phyloP scores from a whole-genome alignment of 1,140 invertebrate genomes.

The Galendromus occidentalis region DNA sequence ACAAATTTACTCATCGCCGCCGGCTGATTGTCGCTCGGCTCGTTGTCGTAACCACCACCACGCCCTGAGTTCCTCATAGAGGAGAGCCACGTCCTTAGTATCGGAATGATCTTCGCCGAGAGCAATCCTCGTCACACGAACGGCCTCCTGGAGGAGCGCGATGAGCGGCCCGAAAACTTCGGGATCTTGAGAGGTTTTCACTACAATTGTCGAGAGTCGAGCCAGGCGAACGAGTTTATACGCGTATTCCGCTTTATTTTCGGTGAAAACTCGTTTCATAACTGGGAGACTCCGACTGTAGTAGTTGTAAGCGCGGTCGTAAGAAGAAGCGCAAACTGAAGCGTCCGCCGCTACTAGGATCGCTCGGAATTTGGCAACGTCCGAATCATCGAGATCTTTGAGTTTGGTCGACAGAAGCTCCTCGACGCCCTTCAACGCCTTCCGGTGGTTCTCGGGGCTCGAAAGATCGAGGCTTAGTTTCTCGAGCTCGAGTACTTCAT shows the following conservation, averaged over 20 bases:
- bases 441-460: not conserved
- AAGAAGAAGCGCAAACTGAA: not conserved
- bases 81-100: not conserved
- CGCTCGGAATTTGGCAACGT: not conserved
- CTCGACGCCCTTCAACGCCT: not conserved
- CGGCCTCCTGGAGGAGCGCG: not conserved
- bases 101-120: constrained; percentile 3
- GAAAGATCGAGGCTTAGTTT: not conserved
- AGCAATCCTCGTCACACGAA: not conserved
- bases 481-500: not conserved
- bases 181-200: not conserved
- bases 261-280: not conserved
- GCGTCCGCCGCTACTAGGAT: not conserved
- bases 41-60: not conserved
- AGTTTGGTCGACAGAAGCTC: not conserved
- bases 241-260: not conserved
- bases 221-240: not conserved
- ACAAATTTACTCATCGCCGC: no score
- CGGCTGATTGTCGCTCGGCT: no score
- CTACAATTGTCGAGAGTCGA: not conserved
- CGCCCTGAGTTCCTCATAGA: not conserved
- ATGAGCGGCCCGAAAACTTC: not conserved
- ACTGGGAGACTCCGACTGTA: not conserved
- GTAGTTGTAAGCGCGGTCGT: not conserved
- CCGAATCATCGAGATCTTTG: not conserved